Base-by-base conservation (phyloP, 2,797 vertebrate species). In the Enteromius viviparus region DNA sequence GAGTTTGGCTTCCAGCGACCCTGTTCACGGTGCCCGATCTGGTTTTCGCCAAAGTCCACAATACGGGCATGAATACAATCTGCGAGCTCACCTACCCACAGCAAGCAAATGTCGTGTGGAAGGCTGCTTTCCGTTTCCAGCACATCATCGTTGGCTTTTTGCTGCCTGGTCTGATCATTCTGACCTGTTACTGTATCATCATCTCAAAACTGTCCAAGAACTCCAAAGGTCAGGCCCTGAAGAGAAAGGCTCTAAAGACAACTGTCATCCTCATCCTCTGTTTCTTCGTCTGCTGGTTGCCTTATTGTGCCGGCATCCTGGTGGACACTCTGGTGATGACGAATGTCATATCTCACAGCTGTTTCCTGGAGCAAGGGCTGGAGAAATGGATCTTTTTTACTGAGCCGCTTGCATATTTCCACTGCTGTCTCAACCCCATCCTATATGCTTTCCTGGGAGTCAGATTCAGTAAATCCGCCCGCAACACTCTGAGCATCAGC, bases 371-470 rank as follows among this genome's bases (percentile, higher is more conserved):
- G 2, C 93, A 91, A 0, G 89, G 91, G 0, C 92, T 99, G 86
- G 93, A 95, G 60, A 98, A 93, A 85, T 97, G 96, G 96, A 96
- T 98, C 89, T 95, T 96, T 71, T 91, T 99, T 86, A 98, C 98
- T 0, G 98, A 99, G 90, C 96, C 96, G 0, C 87, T 99, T 42
- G 98, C 97, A 0, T 99, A 96, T 89, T 99, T 99, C 88, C 98
- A 99, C 93, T 99, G 98, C 91, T 99, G 98, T 91, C 94, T 99
- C 76, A 99, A 99, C 89, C 98, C 98, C 32, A 99, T 99, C 86
- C 95, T 99, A 19, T 99, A 99, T 1, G 98, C 98, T 72, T 99
- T 99, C 92, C 93, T 99, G 74, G 98, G 98, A 53, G 97, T 97
- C 81, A 97, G 95, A 88, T 99, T 99, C 92, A 99, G 97, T 92